These are phyloP conservation scores for Laticauda colubrina DNA, from an alignment of 2,113 vertebrate genomes.

Conservation along the genomic window DNA sequence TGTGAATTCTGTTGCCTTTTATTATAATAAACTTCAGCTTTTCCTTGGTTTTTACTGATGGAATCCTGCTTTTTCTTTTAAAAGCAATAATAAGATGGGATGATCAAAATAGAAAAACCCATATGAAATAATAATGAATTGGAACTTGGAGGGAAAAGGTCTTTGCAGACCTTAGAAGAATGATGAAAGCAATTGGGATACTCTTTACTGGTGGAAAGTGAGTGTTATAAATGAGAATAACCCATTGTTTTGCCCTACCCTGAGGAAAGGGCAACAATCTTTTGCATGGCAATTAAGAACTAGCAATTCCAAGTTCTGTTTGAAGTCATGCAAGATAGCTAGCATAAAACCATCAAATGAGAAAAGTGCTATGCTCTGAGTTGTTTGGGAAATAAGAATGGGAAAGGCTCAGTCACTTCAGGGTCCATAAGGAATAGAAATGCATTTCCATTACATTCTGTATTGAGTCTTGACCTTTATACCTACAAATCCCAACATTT, in stretches of 20 bases:
- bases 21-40: not conserved
- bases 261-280: conserved; percentile 41
- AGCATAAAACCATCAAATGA: conserved; percentile 29
- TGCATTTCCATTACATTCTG: not conserved
- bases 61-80: not conserved
- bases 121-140: conserved; percentile 27
- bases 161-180: conserved; percentile 45
- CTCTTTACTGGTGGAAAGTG: conserved; percentile 49
- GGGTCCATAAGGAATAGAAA: not conserved
- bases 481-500: not conserved
- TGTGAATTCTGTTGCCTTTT: not conserved
- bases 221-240: conserved; percentile 41
- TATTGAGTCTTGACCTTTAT: not conserved
- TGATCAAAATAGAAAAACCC: conserved; percentile 11
- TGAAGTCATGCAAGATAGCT: conserved; percentile 14
- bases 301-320: conserved; percentile 52
- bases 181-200: conserved; percentile 39
- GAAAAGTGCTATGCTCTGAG: conserved; percentile 32
- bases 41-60: not conserved
- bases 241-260: conserved; percentile 47
- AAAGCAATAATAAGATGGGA: not conserved
- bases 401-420: not conserved
- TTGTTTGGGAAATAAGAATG: conserved; percentile 2
- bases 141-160: conserved; percentile 11
- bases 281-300: conserved; percentile 59